Evolutionary conservation across 1,140 invertebrate species (phyloP), one percentile per base, ranked within the genome.

Genomic region (Drosophila sulfurigaster): DNA sequence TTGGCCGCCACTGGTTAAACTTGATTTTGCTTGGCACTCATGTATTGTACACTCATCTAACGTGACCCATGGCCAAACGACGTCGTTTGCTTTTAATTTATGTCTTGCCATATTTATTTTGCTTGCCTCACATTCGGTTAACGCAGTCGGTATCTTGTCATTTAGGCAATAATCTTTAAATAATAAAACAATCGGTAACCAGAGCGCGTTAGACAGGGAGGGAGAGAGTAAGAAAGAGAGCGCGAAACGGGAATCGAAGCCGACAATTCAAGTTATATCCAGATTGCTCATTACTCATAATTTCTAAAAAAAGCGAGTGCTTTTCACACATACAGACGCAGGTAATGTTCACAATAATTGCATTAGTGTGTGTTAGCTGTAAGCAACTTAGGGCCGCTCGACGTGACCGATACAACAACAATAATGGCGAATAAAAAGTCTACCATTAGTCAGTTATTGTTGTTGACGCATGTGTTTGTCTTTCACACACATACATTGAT

Each of bases 221-320:
- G n/a, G 57, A 7, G 10, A 11, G 48, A 49, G 32, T n/a, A 51
- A 7, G 10, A 11, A 38, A 49, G 32, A 20, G 38, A n/a, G 25
- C 20, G 20, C 20, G 20, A 32, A 28, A 25, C 11, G 28, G 56
- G 25, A 51, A 35, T 20, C n/a, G n/a, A 59, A 30, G 32, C 65
- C 45, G 54, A 43, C 52, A 45, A 64, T 76, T 83, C 77, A 25
- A 70, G 77, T 77, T 80, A 62, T 77, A 80, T 80, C 68, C 81
- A 70, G 81, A 83, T 85, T 77, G 49, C 56, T 79, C 81, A 82
- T 83, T 83, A 83, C 73, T 83, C 81, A 83, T 85, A 81, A 81
- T 78, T 81, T 85, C 56, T 49, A 56, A 28, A 48, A 38, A n/a
- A 25, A 25, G 20, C 20, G 20, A 62, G 7, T 56, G 59, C 68